Base-by-base conservation (phyloP, 2,888 invertebrate genomes). In the Xestia ashworthii region DNA sequence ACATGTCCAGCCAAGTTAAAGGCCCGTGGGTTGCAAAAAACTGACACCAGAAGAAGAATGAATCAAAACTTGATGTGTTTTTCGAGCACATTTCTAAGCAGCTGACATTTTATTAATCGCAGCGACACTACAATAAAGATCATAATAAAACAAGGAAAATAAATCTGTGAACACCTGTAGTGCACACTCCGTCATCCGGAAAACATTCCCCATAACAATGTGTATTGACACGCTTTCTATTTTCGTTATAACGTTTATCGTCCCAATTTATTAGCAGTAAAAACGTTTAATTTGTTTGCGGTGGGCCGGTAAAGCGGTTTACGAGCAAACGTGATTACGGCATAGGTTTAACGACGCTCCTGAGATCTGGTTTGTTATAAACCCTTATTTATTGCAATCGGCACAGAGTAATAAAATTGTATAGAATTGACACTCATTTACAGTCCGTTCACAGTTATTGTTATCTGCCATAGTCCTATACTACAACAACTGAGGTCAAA, bases 221-320 rank as follows among this genome's bases (percentile, higher is more conserved):
- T 81, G 79, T 83, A 87, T 77, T 84, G 73, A 86, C 88, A 88
- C 80, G 75, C 72, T 78, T 88, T 88, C 78, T 86, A 88, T 87
- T 88, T 75, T 76, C 58, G 78, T 75, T 66, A 90, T 91, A 89
- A 87, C 87, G 89, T 92, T 91, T 92, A 93, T 90, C 86, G 89
- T 84, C 82, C 72, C 89, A 89, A 92, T 92, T 92, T 92, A 92
- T 92, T 92, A 92, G 91, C 92, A 91, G 90, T 93, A 91, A 92
- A 92, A 91, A 83, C 87, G 89, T 91, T 93, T 93, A 93, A 93
- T 95, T 94, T 94, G 94, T 94, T 94, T 93, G 94, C 86, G 93
- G 94, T 91, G 84, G 84, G 64, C 89, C 91, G 87, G 90, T 92
- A 93, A 93, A 94, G 90, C 92, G 91, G 89, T 95, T 94, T 93